Conservation (phyloP, 2,888 invertebrate species). For the Pardosa pseudoannulata region DNA sequence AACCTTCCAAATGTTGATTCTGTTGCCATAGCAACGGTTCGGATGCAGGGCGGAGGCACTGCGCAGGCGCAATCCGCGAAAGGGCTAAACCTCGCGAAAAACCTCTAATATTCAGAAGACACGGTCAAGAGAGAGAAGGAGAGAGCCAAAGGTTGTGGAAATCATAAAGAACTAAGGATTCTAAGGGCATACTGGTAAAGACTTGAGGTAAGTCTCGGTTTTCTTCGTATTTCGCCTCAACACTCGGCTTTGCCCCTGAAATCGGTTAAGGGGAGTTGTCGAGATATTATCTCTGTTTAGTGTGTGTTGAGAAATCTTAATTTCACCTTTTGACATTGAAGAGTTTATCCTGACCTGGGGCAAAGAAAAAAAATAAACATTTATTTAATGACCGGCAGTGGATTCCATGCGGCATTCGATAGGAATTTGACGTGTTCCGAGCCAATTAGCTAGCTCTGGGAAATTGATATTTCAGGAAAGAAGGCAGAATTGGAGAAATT, state of each 20-base stretch:
- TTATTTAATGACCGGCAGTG: too few species aligned
- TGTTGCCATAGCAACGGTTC: constrained; percentile 38
- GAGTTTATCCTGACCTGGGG: constrained; percentile 17
- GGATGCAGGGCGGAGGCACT: constrained; percentile 64
- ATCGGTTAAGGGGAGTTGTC: background rate
- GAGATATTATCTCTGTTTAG: background rate
- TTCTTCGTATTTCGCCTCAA: background rate
- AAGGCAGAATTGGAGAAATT: too few species aligned
- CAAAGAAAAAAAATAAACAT: constrained; percentile 23
- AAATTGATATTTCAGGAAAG: too few species aligned
- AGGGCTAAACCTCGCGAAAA: constrained; percentile 56
- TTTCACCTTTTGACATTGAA: constrained; percentile 70
- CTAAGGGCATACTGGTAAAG: constrained; percentile 9
- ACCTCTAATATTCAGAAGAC: constrained; percentile 43
- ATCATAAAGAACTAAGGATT: constrained; percentile 1
- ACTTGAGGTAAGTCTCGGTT: background rate
- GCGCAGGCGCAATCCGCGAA: constrained; percentile 32
- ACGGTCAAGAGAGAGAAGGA: constrained; percentile 42
- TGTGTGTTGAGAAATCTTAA: background rate
- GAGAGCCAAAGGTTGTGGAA: constrained; percentile 28
- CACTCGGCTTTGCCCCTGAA: background rate
- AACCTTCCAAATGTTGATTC: constrained; percentile 52
- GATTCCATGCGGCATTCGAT: too few species aligned
- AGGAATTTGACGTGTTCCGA: too few species aligned
- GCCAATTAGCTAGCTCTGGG: too few species aligned